phyloP scores from a whole-genome alignment of 2,113 vertebrate species.

The Perognathus longimembris region DNA sequence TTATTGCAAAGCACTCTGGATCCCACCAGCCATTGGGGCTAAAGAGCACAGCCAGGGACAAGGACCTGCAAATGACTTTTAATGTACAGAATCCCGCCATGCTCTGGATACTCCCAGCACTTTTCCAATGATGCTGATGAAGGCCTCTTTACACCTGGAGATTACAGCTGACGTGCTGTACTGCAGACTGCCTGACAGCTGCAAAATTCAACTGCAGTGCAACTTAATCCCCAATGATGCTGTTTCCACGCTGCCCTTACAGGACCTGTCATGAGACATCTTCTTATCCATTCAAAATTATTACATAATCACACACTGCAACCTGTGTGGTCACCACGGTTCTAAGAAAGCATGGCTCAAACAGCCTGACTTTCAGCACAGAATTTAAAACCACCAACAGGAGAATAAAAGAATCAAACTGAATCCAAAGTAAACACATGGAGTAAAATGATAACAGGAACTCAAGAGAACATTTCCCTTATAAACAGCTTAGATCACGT shows the following conservation, averaged over 20 bases:
- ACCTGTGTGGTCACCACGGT: background rate
- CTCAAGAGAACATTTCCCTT: conserved; percentile 11
- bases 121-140: conserved; percentile 27
- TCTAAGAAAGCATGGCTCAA: conserved; percentile 14
- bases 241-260: conserved; percentile 43
- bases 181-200: background rate
- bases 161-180: background rate
- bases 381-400: conserved; percentile 53
- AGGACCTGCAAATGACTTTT: background rate
- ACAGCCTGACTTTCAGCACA: conserved; percentile 41
- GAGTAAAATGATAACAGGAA: conserved; percentile 60
- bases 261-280: conserved; percentile 43
- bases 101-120: conserved; percentile 3
- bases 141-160: conserved; percentile 69
- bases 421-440: conserved; percentile 54
- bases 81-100: background rate
- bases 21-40: background rate
- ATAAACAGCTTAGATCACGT: conserved; percentile 44
- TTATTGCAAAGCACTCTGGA: background rate
- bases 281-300: conserved; percentile 59
- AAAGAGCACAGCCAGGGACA: background rate
- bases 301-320: conserved; percentile 39
- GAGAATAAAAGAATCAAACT: conserved; percentile 59
- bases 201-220: conserved; percentile 49
- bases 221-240: conserved; percentile 54